Percentiles rank a stretch among this genome's conserved stretches.
Conservation (phyloP, 2,888 invertebrate species). For the Acronicta alni region DNA sequence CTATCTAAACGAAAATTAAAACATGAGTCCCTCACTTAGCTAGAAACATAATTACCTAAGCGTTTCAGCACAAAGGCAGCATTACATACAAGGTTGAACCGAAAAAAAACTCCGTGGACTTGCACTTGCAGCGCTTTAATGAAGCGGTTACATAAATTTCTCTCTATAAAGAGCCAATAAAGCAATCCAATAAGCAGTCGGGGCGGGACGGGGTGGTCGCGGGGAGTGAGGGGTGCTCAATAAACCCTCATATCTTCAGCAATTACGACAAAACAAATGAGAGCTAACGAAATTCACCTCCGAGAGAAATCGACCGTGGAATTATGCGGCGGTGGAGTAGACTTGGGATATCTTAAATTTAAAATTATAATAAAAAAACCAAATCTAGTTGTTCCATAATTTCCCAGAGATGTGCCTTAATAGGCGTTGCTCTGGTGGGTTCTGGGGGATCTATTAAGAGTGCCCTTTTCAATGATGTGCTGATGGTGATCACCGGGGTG, state of each 20-base stretch:
- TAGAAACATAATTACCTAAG: constrained; percentile 42
- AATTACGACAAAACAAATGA: constrained; percentile 87
- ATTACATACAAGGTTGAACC: constrained; percentile 49
- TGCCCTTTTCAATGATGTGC: too few relatives aligned
- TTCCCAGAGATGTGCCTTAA: too few relatives aligned
- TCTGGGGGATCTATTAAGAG: too few relatives aligned
- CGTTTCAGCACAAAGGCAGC: constrained; percentile 32
- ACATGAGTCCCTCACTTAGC: constrained; percentile 25
- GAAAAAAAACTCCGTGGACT: constrained; percentile 44
- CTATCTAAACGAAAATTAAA: constrained; percentile 19
- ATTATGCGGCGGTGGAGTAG: constrained; percentile 60
- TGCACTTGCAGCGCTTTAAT: constrained; percentile 62
- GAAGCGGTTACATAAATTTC: constrained; percentile 77
- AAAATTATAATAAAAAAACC: neutral
- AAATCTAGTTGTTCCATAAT: too few relatives aligned
- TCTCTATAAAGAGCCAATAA: constrained; percentile 75
- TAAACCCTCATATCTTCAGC: constrained; percentile 84
- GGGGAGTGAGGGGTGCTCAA: constrained; percentile 62
- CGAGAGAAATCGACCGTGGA: constrained; percentile 70
- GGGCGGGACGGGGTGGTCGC: constrained; percentile 56
- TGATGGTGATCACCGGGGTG: too few relatives aligned
- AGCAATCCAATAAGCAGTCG: constrained; percentile 78
- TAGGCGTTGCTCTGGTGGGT: too few relatives aligned
- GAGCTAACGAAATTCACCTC: constrained; percentile 87
- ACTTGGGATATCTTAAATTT: neutral